These are phyloP conservation scores for Microctonus brassicae DNA, from an alignment of 2,888 invertebrate genomes.

Conservation along the genomic window DNA sequence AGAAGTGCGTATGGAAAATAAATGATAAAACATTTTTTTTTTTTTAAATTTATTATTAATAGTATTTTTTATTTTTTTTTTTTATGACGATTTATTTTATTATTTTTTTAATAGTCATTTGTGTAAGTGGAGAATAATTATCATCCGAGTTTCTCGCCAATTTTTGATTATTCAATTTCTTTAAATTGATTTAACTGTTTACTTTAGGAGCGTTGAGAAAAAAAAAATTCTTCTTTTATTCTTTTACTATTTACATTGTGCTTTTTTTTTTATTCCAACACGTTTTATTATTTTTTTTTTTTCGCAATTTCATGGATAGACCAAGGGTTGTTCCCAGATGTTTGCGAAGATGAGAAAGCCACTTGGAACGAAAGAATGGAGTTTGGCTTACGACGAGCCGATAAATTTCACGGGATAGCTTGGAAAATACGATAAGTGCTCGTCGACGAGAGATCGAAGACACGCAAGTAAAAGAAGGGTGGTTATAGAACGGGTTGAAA, in stretches of 20 bases:
- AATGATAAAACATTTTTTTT: not conserved
- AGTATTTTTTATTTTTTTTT: not conserved
- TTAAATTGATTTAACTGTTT: conserved; percentile 6
- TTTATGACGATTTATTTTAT: not conserved
- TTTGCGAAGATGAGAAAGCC: conserved; percentile 27
- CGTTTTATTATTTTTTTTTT: conserved; percentile 9
- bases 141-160: not conserved
- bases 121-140: not conserved
- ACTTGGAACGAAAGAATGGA: conserved; percentile 12
- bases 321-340: conserved; percentile 21
- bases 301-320: conserved; percentile 2
- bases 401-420: conserved; percentile 44
- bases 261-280: not conserved
- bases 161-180: not conserved
- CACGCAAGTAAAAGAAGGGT: not conserved
- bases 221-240: not conserved
- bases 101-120: no score
- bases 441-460: conserved; percentile 48
- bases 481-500: conserved; percentile 14
- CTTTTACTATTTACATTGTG: conserved; percentile 3
- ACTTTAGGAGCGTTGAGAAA: not conserved
- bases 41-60: not conserved
- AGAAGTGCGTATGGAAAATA: conserved; percentile 27
- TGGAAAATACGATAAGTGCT: conserved; percentile 49
- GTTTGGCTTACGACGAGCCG: conserved; percentile 39